These are phyloP conservation scores for Chaetodon trifasciatus DNA, from an alignment of 2,797 vertebrate genomes.

Conservation along the genomic window DNA sequence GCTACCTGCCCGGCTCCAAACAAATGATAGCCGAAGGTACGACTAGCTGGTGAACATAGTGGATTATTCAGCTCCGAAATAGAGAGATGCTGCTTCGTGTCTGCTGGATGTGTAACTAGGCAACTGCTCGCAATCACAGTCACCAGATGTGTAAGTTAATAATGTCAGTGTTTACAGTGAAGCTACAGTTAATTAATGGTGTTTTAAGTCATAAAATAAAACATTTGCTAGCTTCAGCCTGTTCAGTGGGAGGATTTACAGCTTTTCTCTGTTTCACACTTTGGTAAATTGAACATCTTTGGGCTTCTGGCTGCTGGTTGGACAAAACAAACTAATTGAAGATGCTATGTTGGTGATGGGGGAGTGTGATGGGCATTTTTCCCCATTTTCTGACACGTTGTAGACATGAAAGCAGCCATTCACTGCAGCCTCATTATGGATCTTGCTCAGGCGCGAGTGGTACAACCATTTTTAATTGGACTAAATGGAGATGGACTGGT, in stretches of 20 bases:
- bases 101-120: constrained; percentile 6
- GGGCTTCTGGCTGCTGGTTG: neutral
- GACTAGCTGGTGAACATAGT: neutral
- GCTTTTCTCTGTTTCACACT: neutral
- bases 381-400: neutral
- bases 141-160: neutral
- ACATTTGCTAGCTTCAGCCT: neutral
- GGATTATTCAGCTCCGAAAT: neutral
- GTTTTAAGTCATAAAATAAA: neutral
- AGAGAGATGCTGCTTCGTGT: neutral
- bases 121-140: neutral
- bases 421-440: neutral
- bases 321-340: neutral
- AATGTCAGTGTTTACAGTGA: neutral
- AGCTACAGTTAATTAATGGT: neutral
- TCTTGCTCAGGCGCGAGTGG: neutral
- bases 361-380: neutral
- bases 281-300: neutral
- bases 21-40: neutral
- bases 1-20: neutral
- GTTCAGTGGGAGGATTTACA: neutral
- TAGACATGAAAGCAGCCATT: neutral
- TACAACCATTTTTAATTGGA: neutral
- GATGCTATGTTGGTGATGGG: neutral
- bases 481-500: neutral